Base-by-base conservation (phyloP, 2,797 vertebrate genomes). In the Tapera naevia region DNA sequence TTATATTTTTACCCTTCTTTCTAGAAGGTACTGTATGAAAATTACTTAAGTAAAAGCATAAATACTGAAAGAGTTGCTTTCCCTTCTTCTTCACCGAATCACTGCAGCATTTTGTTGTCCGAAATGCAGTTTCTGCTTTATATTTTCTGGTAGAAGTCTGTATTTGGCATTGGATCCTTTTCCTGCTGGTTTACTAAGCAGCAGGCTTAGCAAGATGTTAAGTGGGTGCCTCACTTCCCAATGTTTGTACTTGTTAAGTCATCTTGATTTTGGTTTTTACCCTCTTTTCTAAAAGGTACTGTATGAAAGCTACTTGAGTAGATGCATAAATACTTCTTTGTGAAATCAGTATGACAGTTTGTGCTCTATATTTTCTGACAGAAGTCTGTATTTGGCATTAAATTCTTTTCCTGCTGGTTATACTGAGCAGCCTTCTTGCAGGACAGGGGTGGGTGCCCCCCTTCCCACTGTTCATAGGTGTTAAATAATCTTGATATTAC, bases 321-420 rank as follows among this genome's bases (percentile, higher is more conserved):
- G 30, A 28, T 1, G 2, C 16, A 15, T 39, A 53, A 76, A 17
- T 19, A 4, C n/a, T 66, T 39, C 13, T 43, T 65, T 7, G 1
- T 56, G 56, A 25, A 11, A 43, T 66, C 14, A 1, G 21, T 10
- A 10, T 10, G 24, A 11, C 17, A 17, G 13, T 37, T 83, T n/a
- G n/a, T 60, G 1, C 17, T 28, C 0, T 11, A 16, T 41, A 0
- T 30, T 50, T 89, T 76, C 35, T 66, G 54, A 10, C 19, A 22
- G 62, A 43, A 56, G 15, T 0, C 1, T 15, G 12, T 27, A 1
- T 69, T 51, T 72, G 43, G 6, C 11, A 5, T 30, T 21, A 30
- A 61, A 16, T 48, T 3, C 3, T 9, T 7, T 58, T 35, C 13
- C 25, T 51, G 24, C 57, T 61, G 33, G 4, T 43, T 57, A 32